These are phyloP conservation scores for Spondyliosoma cantharus DNA, from an alignment of 2,797 vertebrate species.

Conservation along the genomic window DNA sequence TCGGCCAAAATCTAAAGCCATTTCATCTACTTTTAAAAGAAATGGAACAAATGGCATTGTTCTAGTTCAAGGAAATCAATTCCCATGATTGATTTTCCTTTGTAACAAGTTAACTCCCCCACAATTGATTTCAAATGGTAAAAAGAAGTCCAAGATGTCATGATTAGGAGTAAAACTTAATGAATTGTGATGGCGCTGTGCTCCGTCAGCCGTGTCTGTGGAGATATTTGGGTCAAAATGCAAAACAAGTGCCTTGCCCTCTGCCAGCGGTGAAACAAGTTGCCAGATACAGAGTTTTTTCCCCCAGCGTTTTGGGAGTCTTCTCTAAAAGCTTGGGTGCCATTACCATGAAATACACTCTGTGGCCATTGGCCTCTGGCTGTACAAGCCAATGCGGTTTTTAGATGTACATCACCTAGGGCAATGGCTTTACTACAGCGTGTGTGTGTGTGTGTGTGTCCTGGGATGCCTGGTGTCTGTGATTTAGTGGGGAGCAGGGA, in stretches of 20 bases:
- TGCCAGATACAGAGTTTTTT: neutral
- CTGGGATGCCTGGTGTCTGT: constrained; percentile 15
- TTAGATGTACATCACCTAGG: constrained; percentile 52
- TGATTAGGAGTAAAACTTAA: neutral
- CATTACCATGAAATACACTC: constrained; percentile 38
- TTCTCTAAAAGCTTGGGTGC: constrained; percentile 26
- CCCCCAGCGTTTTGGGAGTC: constrained; percentile 5
- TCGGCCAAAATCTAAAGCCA: too few relatives aligned
- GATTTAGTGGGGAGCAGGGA: constrained; percentile 35
- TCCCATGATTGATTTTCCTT: neutral
- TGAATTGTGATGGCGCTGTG: neutral
- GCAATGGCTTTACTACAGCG: constrained; percentile 19
- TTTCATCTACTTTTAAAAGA: too few relatives aligned
- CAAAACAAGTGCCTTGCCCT: constrained; percentile 7
- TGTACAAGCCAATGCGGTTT: constrained; percentile 51
- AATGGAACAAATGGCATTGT: too few relatives aligned
- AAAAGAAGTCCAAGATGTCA: neutral
- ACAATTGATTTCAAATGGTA: neutral
- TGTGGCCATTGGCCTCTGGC: constrained; percentile 61
- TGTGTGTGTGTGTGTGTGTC: constrained; percentile 29
- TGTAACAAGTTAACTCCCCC: neutral
- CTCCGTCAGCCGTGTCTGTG: constrained; percentile 4
- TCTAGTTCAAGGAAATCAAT: neutral
- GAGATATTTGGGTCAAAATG: neutral
- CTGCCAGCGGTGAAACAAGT: constrained; percentile 4